Base-by-base conservation (phyloP, 2,797 vertebrate genomes). In the Anomalospiza imberbis region DNA sequence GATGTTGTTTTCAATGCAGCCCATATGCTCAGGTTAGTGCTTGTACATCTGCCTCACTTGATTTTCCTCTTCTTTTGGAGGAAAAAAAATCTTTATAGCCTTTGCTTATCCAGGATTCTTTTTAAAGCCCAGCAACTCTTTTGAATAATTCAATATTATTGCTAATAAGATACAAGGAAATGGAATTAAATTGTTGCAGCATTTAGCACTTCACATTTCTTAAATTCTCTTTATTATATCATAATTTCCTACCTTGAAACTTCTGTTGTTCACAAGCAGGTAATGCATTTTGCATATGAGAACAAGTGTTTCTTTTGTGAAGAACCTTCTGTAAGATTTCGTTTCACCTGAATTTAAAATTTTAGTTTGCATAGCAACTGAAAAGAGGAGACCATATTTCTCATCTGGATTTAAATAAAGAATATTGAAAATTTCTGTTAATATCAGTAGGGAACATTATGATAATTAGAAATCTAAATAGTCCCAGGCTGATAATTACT, bases 1-100 rank as follows among this genome's bases (percentile, higher is more conserved):
- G 99, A 99, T 91, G 99, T 99, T 96, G 99, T 99, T 94, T 99
- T 99, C 98, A 99, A 99, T 55, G 99, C 99, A 40, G 99, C 99
- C 44, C 99, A 99, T 94, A 99, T 99, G 99, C 99, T 99, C 97
- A 99, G 99, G 99, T 99, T 95, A 96, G 98, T 97, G 58, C 24
- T 93, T 85, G 58, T 79, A 61, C 21, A 38, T 85, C 31, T 85
- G 14, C 85, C 87, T 96, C 55, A 10, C 24, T 78, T 71, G 21
- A 50, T 71, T 83, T 73, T 86, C 10, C 5, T 78, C 14, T 34
- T 51, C 16, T 66, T 91, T 55, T 38, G 4, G n/a, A 74, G 28
- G 15, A 58, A 54, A 71, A 71, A 42, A 47, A 19, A 8, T 62
- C 62, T 72, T 83, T 32, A 40, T 17, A 54, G 6, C 10, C 26